Evolutionary conservation across 1,140 invertebrate species (phyloP).

Genomic region (Nixonia krombeini): DNA sequence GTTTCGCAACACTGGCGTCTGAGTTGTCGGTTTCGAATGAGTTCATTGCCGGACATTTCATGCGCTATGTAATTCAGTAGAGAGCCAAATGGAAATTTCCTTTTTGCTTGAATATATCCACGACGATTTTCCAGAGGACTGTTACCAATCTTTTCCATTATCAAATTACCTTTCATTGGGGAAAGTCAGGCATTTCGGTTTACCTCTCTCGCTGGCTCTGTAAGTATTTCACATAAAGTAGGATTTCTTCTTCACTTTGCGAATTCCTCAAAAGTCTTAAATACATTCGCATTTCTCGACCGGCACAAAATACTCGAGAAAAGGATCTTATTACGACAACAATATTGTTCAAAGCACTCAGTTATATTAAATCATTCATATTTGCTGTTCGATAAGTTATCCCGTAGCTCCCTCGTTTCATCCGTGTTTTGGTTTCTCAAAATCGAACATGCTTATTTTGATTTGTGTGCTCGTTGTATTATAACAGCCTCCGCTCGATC

Average conservation of each 20-base stretch:
- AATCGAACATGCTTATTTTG: too few species aligned
- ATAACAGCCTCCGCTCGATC: too few species aligned
- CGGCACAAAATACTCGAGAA: background rate
- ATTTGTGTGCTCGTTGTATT: too few species aligned
- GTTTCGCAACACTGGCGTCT: too few species aligned
- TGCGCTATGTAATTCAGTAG: slow-evolving; percentile 48
- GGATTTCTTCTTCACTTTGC: too few species aligned
- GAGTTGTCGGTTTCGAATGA: too few species aligned
- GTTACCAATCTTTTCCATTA: slow-evolving; percentile 56
- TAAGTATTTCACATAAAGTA: slow-evolving; percentile 28
- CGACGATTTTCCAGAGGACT: slow-evolving; percentile 14
- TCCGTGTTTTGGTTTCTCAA: too few species aligned
- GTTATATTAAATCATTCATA: too few species aligned
- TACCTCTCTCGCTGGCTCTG: slow-evolving; percentile 4
- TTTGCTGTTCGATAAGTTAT: too few species aligned
- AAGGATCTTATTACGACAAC: slow-evolving; percentile 2
- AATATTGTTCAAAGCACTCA: slow-evolving; percentile 13
- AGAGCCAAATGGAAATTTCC: slow-evolving; percentile 36
- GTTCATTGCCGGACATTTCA: slow-evolving; percentile 8
- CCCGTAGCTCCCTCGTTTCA: too few species aligned
- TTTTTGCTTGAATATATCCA: slow-evolving; percentile 19
- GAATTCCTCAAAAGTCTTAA: slow-evolving; percentile 14
- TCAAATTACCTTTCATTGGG: slow-evolving; percentile 54
- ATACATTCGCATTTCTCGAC: slow-evolving; percentile 11
- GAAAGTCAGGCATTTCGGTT: slow-evolving; percentile 22